Conservation (phyloP, 2,797 vertebrate species). For the Erithacus rubecula region DNA sequence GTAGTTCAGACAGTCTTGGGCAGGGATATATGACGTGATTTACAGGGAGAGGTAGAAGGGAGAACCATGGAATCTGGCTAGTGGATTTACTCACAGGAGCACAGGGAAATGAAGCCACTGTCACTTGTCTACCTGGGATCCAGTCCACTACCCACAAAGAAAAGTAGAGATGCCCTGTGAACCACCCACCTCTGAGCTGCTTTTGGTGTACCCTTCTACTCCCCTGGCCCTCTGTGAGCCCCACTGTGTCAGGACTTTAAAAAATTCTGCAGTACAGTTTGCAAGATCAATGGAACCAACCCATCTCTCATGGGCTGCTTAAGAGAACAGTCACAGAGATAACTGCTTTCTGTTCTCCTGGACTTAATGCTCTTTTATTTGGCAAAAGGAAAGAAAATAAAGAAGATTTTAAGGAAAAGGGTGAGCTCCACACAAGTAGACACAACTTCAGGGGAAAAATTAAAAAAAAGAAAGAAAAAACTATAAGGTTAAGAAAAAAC, state of each 20-base stretch:
- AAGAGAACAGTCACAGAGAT: background rate
- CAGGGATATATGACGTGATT: background rate
- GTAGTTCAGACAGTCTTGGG: background rate
- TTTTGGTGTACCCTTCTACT: background rate
- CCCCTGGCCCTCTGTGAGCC: background rate
- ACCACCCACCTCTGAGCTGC: background rate
- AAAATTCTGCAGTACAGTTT: background rate
- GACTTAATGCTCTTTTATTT: background rate
- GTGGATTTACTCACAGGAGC: background rate
- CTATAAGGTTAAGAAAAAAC: background rate
- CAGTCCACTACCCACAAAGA: background rate
- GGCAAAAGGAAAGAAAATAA: background rate
- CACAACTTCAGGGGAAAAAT: background rate
- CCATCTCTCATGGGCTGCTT: background rate
- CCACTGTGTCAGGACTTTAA: background rate
- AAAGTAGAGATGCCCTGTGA: background rate
- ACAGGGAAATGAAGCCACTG: background rate
- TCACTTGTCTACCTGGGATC: background rate
- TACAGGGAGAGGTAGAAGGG: background rate
- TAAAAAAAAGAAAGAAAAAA: background rate
- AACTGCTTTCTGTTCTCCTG: background rate
- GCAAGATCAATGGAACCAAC: background rate
- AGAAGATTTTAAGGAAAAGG: background rate
- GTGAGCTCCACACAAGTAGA: background rate
- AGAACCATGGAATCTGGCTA: background rate